Evolutionary conservation across 2,888 invertebrate genomes (phyloP).

Genomic region (Steinernema hermaphroditum): DNA sequence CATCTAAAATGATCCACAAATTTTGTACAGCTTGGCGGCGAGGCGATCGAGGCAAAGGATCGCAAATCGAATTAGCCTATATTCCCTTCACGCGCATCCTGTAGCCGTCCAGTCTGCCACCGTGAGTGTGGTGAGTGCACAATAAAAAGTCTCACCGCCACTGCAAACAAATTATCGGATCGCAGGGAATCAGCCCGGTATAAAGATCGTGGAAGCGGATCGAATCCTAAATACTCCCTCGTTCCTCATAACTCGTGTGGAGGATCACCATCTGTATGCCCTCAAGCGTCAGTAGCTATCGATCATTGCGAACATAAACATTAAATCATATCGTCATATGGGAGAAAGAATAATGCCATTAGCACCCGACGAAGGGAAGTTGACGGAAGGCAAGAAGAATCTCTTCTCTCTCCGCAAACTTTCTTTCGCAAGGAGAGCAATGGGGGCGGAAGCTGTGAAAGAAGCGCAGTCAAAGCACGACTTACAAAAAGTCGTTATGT

Average conservation of each 20-base stretch:
- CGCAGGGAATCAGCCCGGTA: constrained; percentile 4
- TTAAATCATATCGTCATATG: constrained; percentile 27
- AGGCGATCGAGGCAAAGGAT: constrained; percentile 25
- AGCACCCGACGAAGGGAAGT: background rate
- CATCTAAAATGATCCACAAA: background rate
- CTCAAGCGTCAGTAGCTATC: constrained; percentile 6
- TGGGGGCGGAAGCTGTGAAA: background rate
- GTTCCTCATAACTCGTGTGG: background rate
- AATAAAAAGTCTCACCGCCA: background rate
- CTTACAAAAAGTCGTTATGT: constrained; percentile 18
- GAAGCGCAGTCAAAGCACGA: background rate
- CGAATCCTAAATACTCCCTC: constrained; percentile 14
- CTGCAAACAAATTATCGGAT: constrained; percentile 25
- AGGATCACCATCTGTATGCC: background rate
- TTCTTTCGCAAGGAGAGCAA: background rate
- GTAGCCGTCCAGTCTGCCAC: constrained; percentile 15
- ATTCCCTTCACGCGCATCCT: constrained; percentile 29
- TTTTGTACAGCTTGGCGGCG: constrained; percentile 26
- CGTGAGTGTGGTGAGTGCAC: constrained; percentile 19
- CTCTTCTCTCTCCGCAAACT: background rate
- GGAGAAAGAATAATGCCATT: constrained; percentile 11
- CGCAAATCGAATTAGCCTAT: constrained; percentile 31
- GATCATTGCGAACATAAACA: constrained; percentile 28
- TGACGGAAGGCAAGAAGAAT: constrained; percentile 5
- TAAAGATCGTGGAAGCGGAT: background rate